Evolutionary conservation across 2,113 vertebrate genomes (phyloP).

Genomic region (Lagenorhynchus albirostris): DNA sequence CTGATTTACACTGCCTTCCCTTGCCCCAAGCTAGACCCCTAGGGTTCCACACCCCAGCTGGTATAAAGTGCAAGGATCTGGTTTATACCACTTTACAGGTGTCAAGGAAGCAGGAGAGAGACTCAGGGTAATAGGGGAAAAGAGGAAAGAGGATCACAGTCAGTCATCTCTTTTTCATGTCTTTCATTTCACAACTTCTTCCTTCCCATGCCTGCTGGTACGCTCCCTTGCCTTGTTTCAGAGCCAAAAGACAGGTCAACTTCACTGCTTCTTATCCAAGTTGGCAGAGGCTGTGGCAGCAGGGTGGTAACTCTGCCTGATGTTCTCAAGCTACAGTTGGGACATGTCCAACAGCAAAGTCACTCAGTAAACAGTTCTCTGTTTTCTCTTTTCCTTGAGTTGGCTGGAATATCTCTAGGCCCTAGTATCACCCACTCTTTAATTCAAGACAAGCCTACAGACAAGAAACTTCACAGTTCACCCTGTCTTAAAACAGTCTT

Average conservation of each 20-base stretch:
- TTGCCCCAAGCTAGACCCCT: background rate
- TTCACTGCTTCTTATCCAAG: constrained; percentile 55
- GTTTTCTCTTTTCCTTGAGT: constrained; percentile 59
- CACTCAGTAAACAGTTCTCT: constrained; percentile 74
- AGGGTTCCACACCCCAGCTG: background rate
- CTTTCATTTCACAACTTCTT: constrained; percentile 64
- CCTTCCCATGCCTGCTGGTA: constrained; percentile 60
- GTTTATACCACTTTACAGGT: background rate
- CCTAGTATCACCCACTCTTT: constrained; percentile 43
- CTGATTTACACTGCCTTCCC: background rate
- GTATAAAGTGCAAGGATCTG: background rate
- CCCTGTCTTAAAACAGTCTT: constrained; percentile 8
- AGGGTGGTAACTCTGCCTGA: constrained; percentile 68
- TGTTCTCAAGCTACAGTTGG: constrained; percentile 73
- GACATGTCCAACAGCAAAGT: constrained; percentile 65
- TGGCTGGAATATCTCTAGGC: constrained; percentile 38
- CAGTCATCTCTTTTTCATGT: constrained; percentile 2
- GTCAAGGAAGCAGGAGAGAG: background rate
- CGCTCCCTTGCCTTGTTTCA: constrained; percentile 51
- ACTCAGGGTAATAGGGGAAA: background rate
- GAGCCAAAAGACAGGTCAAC: constrained; percentile 75
- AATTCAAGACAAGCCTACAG: constrained; percentile 47
- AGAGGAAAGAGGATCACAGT: background rate
- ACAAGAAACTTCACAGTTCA: constrained; percentile 52
- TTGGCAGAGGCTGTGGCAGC: constrained; percentile 71